Evolutionary conservation across 2,888 invertebrate genomes (phyloP).

Genomic region (Allophyes oxyacanthae): DNA sequence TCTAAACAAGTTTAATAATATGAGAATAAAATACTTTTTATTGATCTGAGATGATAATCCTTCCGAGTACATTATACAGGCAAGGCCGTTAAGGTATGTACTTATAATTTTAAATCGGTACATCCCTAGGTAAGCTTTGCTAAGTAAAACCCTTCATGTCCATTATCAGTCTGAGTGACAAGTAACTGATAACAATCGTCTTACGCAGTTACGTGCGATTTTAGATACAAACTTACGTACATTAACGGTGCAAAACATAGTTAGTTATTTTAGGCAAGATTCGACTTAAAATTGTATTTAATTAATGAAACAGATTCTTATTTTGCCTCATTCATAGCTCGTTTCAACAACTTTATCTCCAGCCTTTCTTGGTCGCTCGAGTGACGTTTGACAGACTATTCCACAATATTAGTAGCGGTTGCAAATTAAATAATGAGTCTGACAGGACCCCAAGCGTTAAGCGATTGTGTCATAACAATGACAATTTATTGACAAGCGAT

Average conservation of each 20-base stretch:
- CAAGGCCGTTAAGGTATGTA: too few species aligned
- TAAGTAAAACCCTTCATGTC: slow-evolving; percentile 56
- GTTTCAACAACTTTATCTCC: slow-evolving; percentile 35
- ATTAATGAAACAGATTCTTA: slow-evolving; percentile 27
- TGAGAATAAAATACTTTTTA: too few species aligned
- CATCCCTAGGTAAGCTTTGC: slow-evolving; percentile 42
- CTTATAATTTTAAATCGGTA: slow-evolving; percentile 9
- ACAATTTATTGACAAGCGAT: slow-evolving; percentile 76
- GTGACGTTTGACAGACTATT: slow-evolving; percentile 46
- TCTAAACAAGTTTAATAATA: too few species aligned
- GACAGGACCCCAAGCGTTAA: slow-evolving; percentile 59
- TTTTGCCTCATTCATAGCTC: slow-evolving; percentile 25
- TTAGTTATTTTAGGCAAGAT: slow-evolving; percentile 2
- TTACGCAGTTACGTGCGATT: slow-evolving; percentile 27
- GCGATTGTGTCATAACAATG: slow-evolving; percentile 77
- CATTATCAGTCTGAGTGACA: slow-evolving; percentile 57
- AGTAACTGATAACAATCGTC: slow-evolving; percentile 51
- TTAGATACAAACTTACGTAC: slow-evolving; percentile 19
- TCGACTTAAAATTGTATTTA: slow-evolving; percentile 11
- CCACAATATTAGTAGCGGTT: slow-evolving; percentile 60
- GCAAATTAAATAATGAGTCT: slow-evolving; percentile 61
- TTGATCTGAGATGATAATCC: too few species aligned
- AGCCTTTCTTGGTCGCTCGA: slow-evolving; percentile 42
- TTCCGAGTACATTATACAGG: too few species aligned
- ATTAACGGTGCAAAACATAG: slow-evolving; percentile 2